Percentiles rank a stretch among this genome's conserved stretches.
Conservation (phyloP, 2,797 vertebrate genomes). For the Hoplostethus mediterraneus region DNA sequence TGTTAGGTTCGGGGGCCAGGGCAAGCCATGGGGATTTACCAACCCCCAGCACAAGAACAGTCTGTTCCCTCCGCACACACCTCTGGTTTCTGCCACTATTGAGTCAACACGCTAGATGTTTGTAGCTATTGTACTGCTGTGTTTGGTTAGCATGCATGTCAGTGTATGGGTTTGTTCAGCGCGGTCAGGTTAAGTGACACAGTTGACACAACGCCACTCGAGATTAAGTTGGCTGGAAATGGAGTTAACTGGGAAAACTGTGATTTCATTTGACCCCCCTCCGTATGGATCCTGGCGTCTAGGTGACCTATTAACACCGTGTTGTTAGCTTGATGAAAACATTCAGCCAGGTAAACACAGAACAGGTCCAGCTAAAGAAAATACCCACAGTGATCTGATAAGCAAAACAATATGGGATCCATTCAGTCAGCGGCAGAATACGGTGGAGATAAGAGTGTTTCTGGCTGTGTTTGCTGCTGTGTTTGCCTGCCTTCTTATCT, state of each 20-base stretch:
- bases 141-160: slow-evolving; percentile 72
- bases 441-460: slow-evolving; percentile 58
- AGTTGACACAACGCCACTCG: slow-evolving; percentile 63
- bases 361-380: slow-evolving; percentile 53
- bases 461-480: slow-evolving; percentile 56
- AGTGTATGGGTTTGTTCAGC: slow-evolving; percentile 65
- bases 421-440: slow-evolving; percentile 41
- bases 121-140: slow-evolving; percentile 76
- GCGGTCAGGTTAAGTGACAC: slow-evolving; percentile 48
- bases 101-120: slow-evolving; percentile 72
- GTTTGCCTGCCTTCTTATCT: slow-evolving; percentile 72
- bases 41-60: slow-evolving; percentile 73
- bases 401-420: slow-evolving; percentile 60
- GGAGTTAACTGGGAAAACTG: background rate
- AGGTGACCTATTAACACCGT: background rate
- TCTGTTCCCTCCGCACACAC: slow-evolving; percentile 79
- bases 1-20: slow-evolving; percentile 61
- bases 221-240: slow-evolving; percentile 42
- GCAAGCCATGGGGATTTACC: slow-evolving; percentile 74
- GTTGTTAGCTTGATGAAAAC: background rate
- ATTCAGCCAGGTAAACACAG: slow-evolving; percentile 34
- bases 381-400: slow-evolving; percentile 61
- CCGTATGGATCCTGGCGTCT: background rate
- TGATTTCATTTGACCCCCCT: background rate
- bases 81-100: slow-evolving; percentile 75